Base-by-base conservation (phyloP, 2,888 invertebrate species). In the Saturnia japonica region DNA sequence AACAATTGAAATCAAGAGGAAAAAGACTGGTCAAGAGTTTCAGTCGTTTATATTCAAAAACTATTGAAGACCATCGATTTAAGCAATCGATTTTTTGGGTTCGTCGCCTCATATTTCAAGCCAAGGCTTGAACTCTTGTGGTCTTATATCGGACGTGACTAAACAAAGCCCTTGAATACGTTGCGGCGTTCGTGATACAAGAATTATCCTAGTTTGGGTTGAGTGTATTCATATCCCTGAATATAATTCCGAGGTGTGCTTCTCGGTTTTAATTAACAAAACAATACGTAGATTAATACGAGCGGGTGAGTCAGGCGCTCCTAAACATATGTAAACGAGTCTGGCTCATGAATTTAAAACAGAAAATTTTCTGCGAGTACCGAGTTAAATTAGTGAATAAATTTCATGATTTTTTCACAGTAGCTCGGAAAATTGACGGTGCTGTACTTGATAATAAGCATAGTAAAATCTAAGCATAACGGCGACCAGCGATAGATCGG, bases 261-360 rank as follows among this genome's bases (percentile, higher is more conserved):
- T 19, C 3, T 64, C n/a, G 40, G 40, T 64, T 64, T 64, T 64
- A 64, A 64, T 64, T 40, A 64, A 64, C 40, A 40, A 64, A 64
- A 64, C 40, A 64, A 14, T 34, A 25, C 16, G 34, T 28, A 4
- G 64, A 40, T 3, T 19, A 64, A 2, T n/a, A 64, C 64, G 40
- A 40, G 40, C 40, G 40, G n/a, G 70, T n/a, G 51, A 70, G 40
- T 64, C 66, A 70, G 51, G 40, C 25, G 34, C 64, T 64, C 66
- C 40, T 69, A 64, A 54, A 60, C 34, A 54, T 68, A 68, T 60
- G 69, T 60, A 60, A 40, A 64, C 70, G 66, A 51, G 40, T 64
- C 47, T 70, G 11, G 51, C 64, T 69, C 66, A 70, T 70, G 70
- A 70, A 70, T 70, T 70, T 54, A 66, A 40, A 70, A 40, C 40